phyloP scores from a whole-genome alignment of 2,113 vertebrate species.

The Tyto alba region DNA sequence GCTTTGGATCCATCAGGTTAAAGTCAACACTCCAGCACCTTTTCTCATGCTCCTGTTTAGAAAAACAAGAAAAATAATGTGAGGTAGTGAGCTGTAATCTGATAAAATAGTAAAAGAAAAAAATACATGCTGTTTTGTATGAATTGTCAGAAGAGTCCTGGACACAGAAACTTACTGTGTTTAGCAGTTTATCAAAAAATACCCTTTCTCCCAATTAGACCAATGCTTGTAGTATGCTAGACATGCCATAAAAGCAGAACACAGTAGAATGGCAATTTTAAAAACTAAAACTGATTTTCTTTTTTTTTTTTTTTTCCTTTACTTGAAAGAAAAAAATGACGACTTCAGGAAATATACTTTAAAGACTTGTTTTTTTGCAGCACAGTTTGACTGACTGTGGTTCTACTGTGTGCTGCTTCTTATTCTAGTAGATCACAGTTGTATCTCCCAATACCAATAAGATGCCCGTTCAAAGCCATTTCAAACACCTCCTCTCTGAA shows the following conservation, averaged over 20 bases:
- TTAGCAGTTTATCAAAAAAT: background rate
- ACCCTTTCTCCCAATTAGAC: background rate
- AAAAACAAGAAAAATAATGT: slow-evolving; percentile 33
- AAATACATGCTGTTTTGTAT: background rate
- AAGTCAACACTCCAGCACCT: slow-evolving; percentile 99
- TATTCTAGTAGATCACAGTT: background rate
- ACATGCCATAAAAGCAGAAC: background rate
- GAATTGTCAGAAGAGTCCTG: background rate
- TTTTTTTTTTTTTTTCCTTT: background rate
- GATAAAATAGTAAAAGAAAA: background rate
- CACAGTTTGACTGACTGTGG: background rate
- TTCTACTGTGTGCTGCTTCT: background rate
- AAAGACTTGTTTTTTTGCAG: background rate
- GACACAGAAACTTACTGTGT: background rate
- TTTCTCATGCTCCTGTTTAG: slow-evolving; percentile 93
- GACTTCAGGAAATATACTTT: background rate
- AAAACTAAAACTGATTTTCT: background rate
- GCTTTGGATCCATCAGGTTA: slow-evolving; percentile 98
- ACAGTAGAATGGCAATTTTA: background rate
- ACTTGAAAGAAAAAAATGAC: background rate
- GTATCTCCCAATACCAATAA: background rate
- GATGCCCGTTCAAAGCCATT: background rate
- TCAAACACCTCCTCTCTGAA: background rate
- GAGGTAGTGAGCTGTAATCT: background rate
- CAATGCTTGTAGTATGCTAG: background rate